Conservation (phyloP, 1,140 invertebrate species). For the Megathymus violae region DNA sequence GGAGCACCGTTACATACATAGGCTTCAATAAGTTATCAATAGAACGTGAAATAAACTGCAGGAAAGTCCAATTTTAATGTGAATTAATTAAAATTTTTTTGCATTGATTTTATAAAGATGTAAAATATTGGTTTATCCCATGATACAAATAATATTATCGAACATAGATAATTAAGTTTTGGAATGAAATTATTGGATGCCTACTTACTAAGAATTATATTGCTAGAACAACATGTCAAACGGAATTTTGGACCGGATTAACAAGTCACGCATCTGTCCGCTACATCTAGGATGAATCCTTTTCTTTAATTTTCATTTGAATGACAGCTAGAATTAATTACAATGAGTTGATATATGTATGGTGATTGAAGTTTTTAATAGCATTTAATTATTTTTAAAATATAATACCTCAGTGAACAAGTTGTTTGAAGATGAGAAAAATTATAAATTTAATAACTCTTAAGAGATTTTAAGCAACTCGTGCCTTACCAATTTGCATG, state of each 20-base stretch:
- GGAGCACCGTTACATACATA: no score
- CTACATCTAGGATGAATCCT: constrained; percentile 2
- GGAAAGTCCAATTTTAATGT: no score
- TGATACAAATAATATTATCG: not conserved
- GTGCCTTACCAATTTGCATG: no score
- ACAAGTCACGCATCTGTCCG: constrained; percentile 11
- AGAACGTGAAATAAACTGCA: no score
- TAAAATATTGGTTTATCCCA: not conserved
- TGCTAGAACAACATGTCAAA: constrained; percentile 20
- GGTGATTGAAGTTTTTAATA: no score
- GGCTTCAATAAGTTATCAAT: no score
- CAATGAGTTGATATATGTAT: no score
- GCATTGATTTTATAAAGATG: not conserved
- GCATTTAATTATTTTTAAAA: no score
- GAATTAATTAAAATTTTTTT: not conserved
- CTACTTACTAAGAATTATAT: constrained; percentile 5
- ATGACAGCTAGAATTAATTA: constrained; percentile 17
- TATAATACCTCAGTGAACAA: no score
- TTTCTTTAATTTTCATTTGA: constrained; percentile 15
- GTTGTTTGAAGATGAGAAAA: no score
- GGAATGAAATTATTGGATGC: not conserved
- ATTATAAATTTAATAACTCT: no score
- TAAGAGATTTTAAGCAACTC: no score
- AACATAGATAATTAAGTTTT: not conserved
- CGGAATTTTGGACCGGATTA: constrained; percentile 24